Evolutionary conservation across 2,113 vertebrate species (phyloP).

Genomic region (Orthonyx spaldingii): DNA sequence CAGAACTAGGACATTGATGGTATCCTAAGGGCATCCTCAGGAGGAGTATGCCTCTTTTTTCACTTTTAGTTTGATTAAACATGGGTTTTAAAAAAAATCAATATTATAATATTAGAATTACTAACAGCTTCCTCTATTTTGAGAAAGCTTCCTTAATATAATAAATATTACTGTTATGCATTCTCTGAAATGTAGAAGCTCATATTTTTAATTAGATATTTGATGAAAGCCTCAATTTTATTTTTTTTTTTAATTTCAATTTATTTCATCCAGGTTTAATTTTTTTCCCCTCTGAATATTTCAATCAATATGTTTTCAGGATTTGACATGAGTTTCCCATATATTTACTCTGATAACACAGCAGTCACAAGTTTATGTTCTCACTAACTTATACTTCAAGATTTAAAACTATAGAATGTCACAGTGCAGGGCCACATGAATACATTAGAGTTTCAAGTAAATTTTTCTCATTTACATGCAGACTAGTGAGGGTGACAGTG

Average conservation of each 20-base stretch:
- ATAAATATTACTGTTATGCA: not conserved
- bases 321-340: not conserved
- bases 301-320: not conserved
- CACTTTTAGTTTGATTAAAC: not conserved
- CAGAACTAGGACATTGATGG: not conserved
- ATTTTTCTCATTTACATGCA: not conserved
- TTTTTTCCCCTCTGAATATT: not conserved
- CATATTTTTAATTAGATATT: not conserved
- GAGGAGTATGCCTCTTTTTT: not conserved
- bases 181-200: not conserved
- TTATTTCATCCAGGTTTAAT: not conserved
- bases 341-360: not conserved
- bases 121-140: not conserved
- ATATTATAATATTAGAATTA: not conserved
- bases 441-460: not conserved
- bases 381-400: not conserved
- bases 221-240: not conserved
- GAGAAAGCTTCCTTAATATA: not conserved
- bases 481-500: not conserved
- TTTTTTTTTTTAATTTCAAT: not conserved
- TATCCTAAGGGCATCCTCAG: not conserved
- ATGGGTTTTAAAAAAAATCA: not conserved
- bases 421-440: not conserved
- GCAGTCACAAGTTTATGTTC: not conserved
- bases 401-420: not conserved